These are phyloP conservation scores for Drosophila trichaetosa DNA, from an alignment of 2,888 invertebrate species.

Conservation along the genomic window DNA sequence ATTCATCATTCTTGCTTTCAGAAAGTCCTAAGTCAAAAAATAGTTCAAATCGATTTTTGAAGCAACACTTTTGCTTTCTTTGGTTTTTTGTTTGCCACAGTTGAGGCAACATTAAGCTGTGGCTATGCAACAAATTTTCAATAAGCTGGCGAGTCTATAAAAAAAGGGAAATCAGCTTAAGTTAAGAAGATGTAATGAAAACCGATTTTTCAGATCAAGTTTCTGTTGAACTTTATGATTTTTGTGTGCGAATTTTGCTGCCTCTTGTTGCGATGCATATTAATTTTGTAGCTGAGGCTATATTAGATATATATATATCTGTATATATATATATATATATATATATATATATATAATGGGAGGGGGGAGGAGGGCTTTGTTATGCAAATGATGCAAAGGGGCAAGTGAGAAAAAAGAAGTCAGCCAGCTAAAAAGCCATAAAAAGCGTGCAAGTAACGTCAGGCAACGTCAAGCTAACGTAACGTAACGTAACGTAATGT, in stretches of 20 bases:
- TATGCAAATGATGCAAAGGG: not conserved
- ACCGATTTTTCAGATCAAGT: not conserved
- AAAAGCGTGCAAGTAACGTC: not conserved
- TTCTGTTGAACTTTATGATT: not conserved
- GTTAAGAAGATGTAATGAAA: not conserved
- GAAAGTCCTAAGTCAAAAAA: not conserved
- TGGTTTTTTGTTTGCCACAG: not conserved
- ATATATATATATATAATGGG: not conserved
- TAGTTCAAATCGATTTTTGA: not conserved
- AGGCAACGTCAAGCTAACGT: slow-evolving; percentile 3
- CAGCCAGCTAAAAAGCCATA: not conserved
- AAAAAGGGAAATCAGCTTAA: not conserved
- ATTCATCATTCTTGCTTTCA: not conserved
- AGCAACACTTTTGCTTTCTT: not conserved
- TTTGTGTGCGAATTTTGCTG: not conserved
- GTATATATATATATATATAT: not conserved
- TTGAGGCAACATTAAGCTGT: not conserved
- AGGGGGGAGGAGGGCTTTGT: not conserved
- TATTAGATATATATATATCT: not conserved
- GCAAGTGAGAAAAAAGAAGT: not conserved
- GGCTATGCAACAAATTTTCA: not conserved
- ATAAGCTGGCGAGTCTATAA: not conserved
- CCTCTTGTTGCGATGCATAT: not conserved
- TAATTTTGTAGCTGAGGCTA: not conserved
- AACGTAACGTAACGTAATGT: slow-evolving; percentile 13